Evolutionary conservation across 2,797 vertebrate species (phyloP), one percentile per base, ranked within the genome.

Genomic region (Erpetoichthys calabaricus): DNA sequence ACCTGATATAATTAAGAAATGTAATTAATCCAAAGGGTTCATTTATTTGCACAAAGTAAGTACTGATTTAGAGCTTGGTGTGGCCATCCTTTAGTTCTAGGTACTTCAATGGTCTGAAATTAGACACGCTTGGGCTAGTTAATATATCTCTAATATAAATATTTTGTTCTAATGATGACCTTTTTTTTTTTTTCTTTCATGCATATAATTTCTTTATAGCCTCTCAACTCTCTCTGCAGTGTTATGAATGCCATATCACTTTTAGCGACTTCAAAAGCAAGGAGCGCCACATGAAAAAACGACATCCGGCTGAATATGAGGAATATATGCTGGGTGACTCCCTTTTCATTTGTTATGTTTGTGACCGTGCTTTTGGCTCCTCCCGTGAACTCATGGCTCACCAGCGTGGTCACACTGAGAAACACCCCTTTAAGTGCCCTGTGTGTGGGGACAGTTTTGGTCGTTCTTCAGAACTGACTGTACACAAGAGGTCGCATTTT

Each of bases 171-270:
- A n/a, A n/a, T n/a, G n/a, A n/a, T n/a, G n/a, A n/a, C n/a, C n/a
- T n/a, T n/a, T n/a, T n/a, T n/a, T n/a, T n/a, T n/a, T n/a, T n/a
- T n/a, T n/a, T n/a, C n/a, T n/a, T n/a, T n/a, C n/a, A n/a, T n/a
- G n/a, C n/a, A n/a, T n/a, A n/a, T n/a, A n/a, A n/a, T n/a, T 7
- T 65, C 64, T 54, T 9, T 64, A 9, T 60, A 88, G 89, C 85
- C 7, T 79, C 85, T 63, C 74, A 86, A 63, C 70, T 85, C 10
- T 84, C 84, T 5, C 71, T 85, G 42, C 85, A 89, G 63, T 89
- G 86, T 69, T 68, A 81, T 1, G 79, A 80, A 58, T 91, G 88
- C 71, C 84, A 90, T 75, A 88, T 91, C 62, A 90, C 89, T 68
- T 91, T 90, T 69, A 81, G 85, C 1, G 82, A 89, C 57, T 53